phyloP scores from a whole-genome alignment of 2,888 invertebrate genomes.

The Epistrophella euchroma region DNA sequence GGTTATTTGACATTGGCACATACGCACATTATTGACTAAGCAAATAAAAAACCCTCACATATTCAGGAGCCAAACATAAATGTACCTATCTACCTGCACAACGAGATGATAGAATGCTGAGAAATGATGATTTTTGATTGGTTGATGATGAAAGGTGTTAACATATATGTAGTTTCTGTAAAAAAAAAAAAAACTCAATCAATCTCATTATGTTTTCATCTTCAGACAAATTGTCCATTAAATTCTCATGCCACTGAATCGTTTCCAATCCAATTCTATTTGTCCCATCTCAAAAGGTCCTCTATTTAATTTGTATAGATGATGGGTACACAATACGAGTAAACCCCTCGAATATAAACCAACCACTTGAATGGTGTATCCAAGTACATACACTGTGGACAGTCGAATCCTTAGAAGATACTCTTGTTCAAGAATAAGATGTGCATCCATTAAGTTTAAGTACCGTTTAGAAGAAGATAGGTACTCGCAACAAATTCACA shows the following conservation, averaged over 20 bases:
- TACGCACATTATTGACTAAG: background rate
- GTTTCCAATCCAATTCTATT: conserved; percentile 40
- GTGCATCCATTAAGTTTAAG: conserved; percentile 65
- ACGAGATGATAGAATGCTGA: background rate
- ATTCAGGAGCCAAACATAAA: background rate
- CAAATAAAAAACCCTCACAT: background rate
- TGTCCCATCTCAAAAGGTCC: conserved; percentile 28
- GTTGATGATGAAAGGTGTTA: conserved; percentile 60
- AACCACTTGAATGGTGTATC: conserved; percentile 51
- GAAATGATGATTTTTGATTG: conserved; percentile 56
- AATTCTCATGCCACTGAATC: conserved; percentile 30
- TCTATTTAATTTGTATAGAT: conserved; percentile 42
- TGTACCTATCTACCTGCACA: background rate
- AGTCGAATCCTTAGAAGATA: conserved; percentile 39
- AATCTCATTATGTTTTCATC: conserved; percentile 26
- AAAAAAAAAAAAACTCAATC: conserved; percentile 39
- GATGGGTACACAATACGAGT: conserved; percentile 26
- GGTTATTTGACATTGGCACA: conserved; percentile 5
- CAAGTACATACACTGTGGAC: conserved; percentile 45
- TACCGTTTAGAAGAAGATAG: conserved; percentile 42
- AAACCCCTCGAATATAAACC: conserved; percentile 33
- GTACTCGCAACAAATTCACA: conserved; percentile 12
- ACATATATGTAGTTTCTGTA: conserved; percentile 14
- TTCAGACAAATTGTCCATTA: conserved; percentile 54
- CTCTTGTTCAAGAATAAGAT: conserved; percentile 54